Conservation (phyloP, 2,797 vertebrate genomes). For the Xenentodon cancila region DNA sequence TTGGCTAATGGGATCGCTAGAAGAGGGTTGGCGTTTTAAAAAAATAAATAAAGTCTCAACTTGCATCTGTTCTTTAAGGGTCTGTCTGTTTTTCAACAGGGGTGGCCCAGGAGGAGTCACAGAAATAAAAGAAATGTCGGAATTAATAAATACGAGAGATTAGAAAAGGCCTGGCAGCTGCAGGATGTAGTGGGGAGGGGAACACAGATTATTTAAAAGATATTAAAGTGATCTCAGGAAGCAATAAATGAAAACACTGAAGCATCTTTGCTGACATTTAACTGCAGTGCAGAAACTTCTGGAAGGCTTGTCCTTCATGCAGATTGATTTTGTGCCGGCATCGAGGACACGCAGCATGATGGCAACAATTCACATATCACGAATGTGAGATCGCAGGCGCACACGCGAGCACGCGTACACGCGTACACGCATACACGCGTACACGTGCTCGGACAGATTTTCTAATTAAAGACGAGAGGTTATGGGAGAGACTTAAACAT, state of each 20-base stretch:
- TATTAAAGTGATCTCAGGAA: too few species aligned
- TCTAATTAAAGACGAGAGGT: constrained; percentile 68
- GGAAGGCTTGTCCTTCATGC: constrained; percentile 10
- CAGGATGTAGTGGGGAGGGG: too few species aligned
- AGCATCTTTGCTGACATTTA: constrained; percentile 7
- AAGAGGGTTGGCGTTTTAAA: constrained; percentile 70
- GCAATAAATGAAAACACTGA: neutral
- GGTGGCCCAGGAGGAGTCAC: constrained; percentile 1
- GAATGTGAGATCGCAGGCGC: constrained; percentile 16
- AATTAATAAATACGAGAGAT: too few species aligned
- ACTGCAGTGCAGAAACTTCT: constrained; percentile 15
- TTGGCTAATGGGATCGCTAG: constrained; percentile 93
- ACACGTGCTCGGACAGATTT: constrained; percentile 28
- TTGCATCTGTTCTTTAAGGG: constrained; percentile 34
- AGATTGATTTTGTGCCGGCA: constrained; percentile 5
- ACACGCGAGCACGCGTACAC: constrained; percentile 7
- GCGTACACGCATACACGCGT: neutral
- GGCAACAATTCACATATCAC: constrained; percentile 29
- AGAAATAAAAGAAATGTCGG: constrained; percentile 28
- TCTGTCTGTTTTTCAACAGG: constrained; percentile 16
- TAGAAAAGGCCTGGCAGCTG: too few species aligned
- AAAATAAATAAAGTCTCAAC: constrained; percentile 13
- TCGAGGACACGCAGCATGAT: neutral
- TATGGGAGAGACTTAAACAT: constrained; percentile 58
- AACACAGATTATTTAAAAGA: too few species aligned